Evolutionary conservation across 2,888 invertebrate genomes (phyloP).

Genomic region (Eudiplozoon nipponicum): DNA sequence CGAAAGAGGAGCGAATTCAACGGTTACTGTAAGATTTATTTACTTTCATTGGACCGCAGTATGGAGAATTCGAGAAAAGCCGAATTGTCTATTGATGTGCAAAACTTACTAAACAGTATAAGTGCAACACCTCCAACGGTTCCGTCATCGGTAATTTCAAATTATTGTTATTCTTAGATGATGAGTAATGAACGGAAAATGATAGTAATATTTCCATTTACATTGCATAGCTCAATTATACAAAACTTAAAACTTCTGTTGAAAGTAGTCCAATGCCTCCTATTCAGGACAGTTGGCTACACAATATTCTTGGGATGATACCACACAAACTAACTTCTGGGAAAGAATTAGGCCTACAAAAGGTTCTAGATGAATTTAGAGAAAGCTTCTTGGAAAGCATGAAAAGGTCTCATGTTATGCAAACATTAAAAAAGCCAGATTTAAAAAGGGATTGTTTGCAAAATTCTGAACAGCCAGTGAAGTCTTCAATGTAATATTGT

Average conservation of each 20-base stretch:
- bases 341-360: slow-evolving; percentile 16
- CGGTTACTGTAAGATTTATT: no score
- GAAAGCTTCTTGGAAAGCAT: slow-evolving; percentile 23
- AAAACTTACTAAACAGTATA: no score
- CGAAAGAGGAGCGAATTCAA: no score
- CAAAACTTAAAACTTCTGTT: slow-evolving; percentile 25
- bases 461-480: no score
- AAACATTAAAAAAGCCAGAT: slow-evolving; percentile 24
- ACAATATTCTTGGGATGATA: slow-evolving; percentile 23
- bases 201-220: no score
- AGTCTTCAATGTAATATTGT: no score
- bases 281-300: slow-evolving; percentile 25
- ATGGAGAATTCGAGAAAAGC: no score
- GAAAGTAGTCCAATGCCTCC: slow-evolving; percentile 24
- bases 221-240: slow-evolving; percentile 26
- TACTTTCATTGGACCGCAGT: no score
- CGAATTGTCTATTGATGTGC: no score
- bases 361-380: slow-evolving; percentile 22
- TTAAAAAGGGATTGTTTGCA: no score
- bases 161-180: slow-evolving; percentile 24
- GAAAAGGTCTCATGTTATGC: slow-evolving; percentile 27
- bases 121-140: no score
- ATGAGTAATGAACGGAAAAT: slow-evolving; percentile 25
- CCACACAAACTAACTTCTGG: slow-evolving; percentile 21
- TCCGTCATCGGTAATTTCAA: no score